Conservation (phyloP, 2,797 vertebrate species). For the Phyllotis vaccarum region DNA sequence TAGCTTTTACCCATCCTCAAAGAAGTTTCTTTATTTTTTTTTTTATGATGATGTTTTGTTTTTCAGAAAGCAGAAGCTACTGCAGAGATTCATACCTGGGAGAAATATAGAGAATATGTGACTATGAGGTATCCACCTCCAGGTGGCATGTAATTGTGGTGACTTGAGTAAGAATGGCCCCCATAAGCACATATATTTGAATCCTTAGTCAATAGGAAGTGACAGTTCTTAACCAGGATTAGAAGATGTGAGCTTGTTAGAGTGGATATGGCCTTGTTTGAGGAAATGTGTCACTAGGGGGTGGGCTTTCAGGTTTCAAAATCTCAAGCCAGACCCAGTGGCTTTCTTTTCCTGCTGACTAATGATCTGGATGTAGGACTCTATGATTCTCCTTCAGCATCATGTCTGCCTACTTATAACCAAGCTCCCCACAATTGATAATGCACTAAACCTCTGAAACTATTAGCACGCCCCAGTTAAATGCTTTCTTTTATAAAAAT, state of each 20-base stretch:
- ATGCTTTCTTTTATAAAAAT: background rate
- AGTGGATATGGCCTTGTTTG: background rate
- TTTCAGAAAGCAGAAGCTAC: background rate
- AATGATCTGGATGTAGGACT: background rate
- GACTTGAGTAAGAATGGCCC: background rate
- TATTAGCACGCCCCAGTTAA: background rate
- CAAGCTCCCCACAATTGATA: background rate
- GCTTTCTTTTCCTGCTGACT: background rate
- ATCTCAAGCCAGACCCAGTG: background rate
- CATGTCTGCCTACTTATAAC: background rate
- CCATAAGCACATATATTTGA: background rate
- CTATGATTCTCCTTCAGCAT: background rate
- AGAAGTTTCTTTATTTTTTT: background rate
- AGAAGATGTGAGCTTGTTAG: background rate
- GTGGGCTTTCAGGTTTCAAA: background rate
- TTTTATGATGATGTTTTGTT: too few relatives aligned
- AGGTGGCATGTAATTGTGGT: background rate
- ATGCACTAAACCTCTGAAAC: background rate
- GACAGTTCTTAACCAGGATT: background rate
- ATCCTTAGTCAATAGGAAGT: background rate
- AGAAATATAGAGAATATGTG: background rate
- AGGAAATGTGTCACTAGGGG: background rate
- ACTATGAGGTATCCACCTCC: background rate
- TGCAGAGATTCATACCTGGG: background rate
- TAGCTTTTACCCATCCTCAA: background rate